phyloP scores from a whole-genome alignment of 1,140 invertebrate genomes.

The Drosophila setifemur region DNA sequence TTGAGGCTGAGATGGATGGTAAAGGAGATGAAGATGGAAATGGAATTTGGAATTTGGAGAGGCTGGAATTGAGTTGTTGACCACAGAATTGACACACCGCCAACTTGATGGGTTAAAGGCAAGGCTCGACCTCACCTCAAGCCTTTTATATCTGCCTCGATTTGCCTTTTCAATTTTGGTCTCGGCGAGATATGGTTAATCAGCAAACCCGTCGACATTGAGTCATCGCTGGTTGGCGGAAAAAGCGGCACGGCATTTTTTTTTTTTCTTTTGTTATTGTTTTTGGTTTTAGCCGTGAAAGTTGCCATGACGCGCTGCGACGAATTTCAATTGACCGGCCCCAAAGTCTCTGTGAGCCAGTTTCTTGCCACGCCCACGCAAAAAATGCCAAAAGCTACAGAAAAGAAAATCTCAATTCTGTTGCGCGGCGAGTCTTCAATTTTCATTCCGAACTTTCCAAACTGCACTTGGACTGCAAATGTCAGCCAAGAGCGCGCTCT shows the following conservation, averaged over 20 bases:
- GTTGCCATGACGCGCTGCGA: constrained; percentile 39
- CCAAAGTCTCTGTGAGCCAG: constrained; percentile 12
- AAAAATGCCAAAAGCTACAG: constrained; percentile 38
- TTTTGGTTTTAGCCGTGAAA: constrained; percentile 32
- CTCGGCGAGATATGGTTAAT: constrained; percentile 35
- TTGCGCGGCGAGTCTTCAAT: constrained; percentile 15
- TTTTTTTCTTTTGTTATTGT: background rate
- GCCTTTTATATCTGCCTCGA: background rate
- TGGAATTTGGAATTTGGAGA: constrained; percentile 8
- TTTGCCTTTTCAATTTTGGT: constrained; percentile 19
- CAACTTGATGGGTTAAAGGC: constrained; percentile 49
- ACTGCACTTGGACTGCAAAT: constrained; percentile 39
- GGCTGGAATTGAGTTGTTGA: constrained; percentile 54
- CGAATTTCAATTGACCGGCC: constrained; percentile 53
- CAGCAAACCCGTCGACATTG: constrained; percentile 19
- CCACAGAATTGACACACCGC: constrained; percentile 36
- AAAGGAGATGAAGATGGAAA: background rate
- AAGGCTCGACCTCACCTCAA: constrained; percentile 23
- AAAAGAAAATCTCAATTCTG: constrained; percentile 47
- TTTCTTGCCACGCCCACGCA: constrained; percentile 46
- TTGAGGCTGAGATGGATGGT: constrained; percentile 22
- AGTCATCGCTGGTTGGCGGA: constrained; percentile 21
- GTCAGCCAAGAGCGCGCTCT: constrained; percentile 1
- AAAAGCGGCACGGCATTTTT: constrained; percentile 2
- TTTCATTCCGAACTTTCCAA: constrained; percentile 45